These are phyloP conservation scores for Xenopus petersii DNA, from an alignment of 2,797 vertebrate genomes.

Conservation along the genomic window DNA sequence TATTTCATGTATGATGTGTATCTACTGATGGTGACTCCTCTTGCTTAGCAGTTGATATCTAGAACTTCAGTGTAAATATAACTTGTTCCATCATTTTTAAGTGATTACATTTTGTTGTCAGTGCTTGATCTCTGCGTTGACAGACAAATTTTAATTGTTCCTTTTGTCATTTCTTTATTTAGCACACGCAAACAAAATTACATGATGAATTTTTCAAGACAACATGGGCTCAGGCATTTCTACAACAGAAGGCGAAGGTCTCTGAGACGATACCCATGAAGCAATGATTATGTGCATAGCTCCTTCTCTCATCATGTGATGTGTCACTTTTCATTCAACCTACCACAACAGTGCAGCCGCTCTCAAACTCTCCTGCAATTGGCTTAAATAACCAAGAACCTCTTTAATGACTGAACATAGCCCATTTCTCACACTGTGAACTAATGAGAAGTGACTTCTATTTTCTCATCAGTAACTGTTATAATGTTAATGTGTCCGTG, in stretches of 20 bases:
- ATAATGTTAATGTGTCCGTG: conserved; percentile 73
- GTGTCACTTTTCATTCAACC: conserved; percentile 68
- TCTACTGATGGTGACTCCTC: too few relatives aligned
- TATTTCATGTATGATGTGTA: too few relatives aligned
- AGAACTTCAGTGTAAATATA: too few relatives aligned
- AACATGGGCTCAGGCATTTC: conserved; percentile 93
- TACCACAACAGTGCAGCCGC: conserved; percentile 63
- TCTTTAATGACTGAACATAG: conserved; percentile 64
- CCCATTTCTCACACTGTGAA: conserved; percentile 79
- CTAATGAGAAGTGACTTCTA: conserved; percentile 76
- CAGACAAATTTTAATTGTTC: neutral
- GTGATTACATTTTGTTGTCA: too few relatives aligned
- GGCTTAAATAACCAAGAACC: conserved; percentile 66
- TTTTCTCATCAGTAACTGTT: conserved; percentile 75
- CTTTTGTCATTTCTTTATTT: conserved; percentile 62
- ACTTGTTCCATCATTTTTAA: too few relatives aligned
- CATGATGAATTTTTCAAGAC: conserved; percentile 99
- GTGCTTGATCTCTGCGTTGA: too few relatives aligned
- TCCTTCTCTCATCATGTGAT: conserved; percentile 65
- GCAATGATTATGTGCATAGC: conserved; percentile 62
- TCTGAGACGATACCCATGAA: conserved; percentile 84
- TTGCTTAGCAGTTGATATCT: too few relatives aligned
- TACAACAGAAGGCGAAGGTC: conserved; percentile 96
- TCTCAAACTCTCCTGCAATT: conserved; percentile 66
- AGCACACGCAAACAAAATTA: conserved; percentile 99